These are phyloP conservation scores for Drosophila lacteicornis DNA, from an alignment of 1,140 invertebrate genomes.

Conservation along the genomic window DNA sequence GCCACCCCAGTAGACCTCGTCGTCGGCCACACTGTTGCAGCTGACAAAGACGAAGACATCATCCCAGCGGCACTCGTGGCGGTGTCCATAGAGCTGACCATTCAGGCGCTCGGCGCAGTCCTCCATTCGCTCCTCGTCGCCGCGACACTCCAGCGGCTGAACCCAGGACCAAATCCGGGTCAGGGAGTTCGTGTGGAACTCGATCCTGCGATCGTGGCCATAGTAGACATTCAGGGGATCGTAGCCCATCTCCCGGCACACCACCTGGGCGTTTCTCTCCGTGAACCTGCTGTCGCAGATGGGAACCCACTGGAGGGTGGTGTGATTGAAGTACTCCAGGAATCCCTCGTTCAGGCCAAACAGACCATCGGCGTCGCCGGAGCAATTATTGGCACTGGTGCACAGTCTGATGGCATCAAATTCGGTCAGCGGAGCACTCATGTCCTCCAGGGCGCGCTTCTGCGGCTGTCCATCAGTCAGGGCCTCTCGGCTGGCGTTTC, in stretches of 20 bases:
- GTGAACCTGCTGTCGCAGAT: conserved; percentile 98
- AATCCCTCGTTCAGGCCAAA: conserved; percentile 90
- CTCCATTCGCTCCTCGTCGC: conserved; percentile 93
- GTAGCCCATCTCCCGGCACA: conserved; percentile 96
- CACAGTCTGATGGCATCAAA: conserved; percentile 90
- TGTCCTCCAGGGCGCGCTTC: conserved; percentile 85
- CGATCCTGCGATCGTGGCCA: conserved; percentile 91
- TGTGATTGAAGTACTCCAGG: conserved; percentile 97
- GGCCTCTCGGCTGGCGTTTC: conserved; percentile 58
- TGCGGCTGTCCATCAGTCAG: conserved; percentile 68
- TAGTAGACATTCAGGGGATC: conserved; percentile 95
- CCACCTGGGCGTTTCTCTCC: conserved; percentile 96
- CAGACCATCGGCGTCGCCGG: conserved; percentile 85
- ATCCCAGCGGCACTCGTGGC: conserved; percentile 94
- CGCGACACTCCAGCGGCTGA: conserved; percentile 94
- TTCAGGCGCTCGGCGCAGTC: conserved; percentile 96
- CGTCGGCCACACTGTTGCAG: conserved; percentile 90
- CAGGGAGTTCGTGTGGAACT: conserved; percentile 93
- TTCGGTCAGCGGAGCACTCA: conserved; percentile 75
- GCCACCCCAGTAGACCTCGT: conserved; percentile 97
- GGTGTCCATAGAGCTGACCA: conserved; percentile 93
- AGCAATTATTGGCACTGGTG: conserved; percentile 89
- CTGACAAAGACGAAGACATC: conserved; percentile 97
- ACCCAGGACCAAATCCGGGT: conserved; percentile 97
- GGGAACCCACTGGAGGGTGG: conserved; percentile 98